A percentile compares a stretch with the other conserved stretches of the same genome.
phyloP scores from a whole-genome alignment of 2,888 invertebrate genomes.

The Gandaritis pyraliata region DNA sequence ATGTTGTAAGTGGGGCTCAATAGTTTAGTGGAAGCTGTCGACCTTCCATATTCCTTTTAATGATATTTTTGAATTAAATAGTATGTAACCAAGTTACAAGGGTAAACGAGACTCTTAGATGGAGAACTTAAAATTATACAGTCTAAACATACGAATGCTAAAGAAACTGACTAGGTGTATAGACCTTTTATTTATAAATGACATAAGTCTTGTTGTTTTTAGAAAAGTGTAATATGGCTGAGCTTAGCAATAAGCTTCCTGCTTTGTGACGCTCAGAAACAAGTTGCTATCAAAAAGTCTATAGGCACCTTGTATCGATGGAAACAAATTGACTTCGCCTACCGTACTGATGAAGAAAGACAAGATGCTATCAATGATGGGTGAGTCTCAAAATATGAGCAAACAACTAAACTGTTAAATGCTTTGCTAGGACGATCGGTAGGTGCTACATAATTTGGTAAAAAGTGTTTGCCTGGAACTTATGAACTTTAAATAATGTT shows the following conservation, averaged over 20 bases:
- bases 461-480: no score
- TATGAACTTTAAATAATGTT: no score
- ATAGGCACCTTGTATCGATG: constrained; percentile 73
- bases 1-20: no score
- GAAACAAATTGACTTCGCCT: constrained; percentile 76
- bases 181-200: not conserved
- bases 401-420: not conserved
- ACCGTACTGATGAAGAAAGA: constrained; percentile 52
- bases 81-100: no score
- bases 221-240: constrained; percentile 39
- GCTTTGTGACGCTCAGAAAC: constrained; percentile 40
- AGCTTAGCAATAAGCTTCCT: constrained; percentile 35
- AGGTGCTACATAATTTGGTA: no score
- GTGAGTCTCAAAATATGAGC: constrained; percentile 48
- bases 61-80: constrained; percentile 1
- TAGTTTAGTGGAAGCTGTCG: not conserved
- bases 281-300: constrained; percentile 50
- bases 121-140: no score
- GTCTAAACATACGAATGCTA: no score
- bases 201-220: constrained; percentile 17
- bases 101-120: not conserved
- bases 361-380: constrained; percentile 61
- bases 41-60: constrained; percentile 4
- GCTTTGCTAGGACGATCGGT: not conserved
- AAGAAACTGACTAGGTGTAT: no score